Conservation (phyloP, 2,113 vertebrate genomes). For the Gymnogyps californianus region DNA sequence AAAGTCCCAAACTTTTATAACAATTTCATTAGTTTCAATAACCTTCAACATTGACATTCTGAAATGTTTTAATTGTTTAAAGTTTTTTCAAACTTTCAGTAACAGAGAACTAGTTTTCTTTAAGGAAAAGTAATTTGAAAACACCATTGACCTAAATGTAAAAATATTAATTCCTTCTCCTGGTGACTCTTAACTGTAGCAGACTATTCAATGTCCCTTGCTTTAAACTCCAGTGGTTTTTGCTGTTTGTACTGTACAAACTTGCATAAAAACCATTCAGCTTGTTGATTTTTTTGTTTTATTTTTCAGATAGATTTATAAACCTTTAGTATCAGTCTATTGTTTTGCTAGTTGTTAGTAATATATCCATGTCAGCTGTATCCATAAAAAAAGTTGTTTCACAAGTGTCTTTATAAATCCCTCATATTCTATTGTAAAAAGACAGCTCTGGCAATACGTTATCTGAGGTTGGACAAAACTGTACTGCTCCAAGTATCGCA, state of each 20-base stretch:
- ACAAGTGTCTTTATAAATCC: background rate
- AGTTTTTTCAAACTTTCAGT: background rate
- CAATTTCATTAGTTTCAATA: background rate
- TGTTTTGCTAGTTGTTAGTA: background rate
- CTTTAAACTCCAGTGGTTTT: background rate
- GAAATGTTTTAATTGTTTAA: background rate
- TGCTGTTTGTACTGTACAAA: background rate
- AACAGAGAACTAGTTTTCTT: background rate
- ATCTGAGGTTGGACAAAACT: background rate
- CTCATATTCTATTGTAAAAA: background rate
- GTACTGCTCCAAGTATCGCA: background rate
- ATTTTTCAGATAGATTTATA: background rate
- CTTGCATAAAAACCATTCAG: background rate
- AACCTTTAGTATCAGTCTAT: background rate
- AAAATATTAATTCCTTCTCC: background rate
- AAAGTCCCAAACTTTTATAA: background rate
- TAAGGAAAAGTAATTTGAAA: background rate
- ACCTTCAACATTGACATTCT: background rate
- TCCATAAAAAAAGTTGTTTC: background rate
- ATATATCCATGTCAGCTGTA: accelerated
- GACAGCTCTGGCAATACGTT: accelerated
- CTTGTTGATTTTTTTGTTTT: background rate
- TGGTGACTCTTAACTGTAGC: background rate
- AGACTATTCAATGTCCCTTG: background rate
- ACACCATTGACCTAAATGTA: background rate